A percentile compares a stretch with the other conserved stretches of the same genome.
These are phyloP conservation scores for Thymelicus acteon DNA, from an alignment of 2,888 invertebrate genomes.

Conservation along the genomic window DNA sequence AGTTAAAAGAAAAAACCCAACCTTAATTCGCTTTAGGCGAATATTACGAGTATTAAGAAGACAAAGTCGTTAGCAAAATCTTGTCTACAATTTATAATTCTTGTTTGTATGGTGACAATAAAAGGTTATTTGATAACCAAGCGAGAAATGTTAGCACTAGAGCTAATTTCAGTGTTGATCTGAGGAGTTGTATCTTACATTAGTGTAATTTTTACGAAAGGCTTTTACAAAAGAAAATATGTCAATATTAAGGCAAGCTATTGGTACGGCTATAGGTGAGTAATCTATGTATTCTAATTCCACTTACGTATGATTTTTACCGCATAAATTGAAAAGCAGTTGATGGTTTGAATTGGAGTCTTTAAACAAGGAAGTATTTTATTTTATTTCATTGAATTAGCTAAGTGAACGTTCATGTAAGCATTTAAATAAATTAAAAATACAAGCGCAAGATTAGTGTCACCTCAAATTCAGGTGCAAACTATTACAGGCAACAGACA, in stretches of 20 bases:
- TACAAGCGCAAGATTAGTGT: too few species aligned
- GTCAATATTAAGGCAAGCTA: background rate
- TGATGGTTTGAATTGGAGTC: too few species aligned
- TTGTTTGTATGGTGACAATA: background rate
- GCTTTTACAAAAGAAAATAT: background rate
- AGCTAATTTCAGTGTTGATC: background rate
- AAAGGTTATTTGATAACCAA: conserved; percentile 4
- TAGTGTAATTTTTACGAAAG: background rate
- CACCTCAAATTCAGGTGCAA: too few species aligned
- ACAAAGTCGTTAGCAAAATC: conserved; percentile 1
- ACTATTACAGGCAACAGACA: too few species aligned
- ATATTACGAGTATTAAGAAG: background rate
- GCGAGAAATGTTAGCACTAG: background rate
- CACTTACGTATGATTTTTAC: too few species aligned
- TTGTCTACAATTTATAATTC: background rate
- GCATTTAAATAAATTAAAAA: too few species aligned
- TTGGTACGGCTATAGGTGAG: background rate
- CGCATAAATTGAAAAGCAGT: too few species aligned
- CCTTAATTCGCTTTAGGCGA: too few species aligned
- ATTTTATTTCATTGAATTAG: too few species aligned
- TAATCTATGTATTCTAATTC: background rate
- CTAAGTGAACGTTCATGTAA: too few species aligned
- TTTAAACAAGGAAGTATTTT: too few species aligned
- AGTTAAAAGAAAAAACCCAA: too few species aligned
- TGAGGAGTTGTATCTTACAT: background rate